Base-by-base conservation (phyloP, 2,888 invertebrate genomes). In the Metacarcinus magister region DNA sequence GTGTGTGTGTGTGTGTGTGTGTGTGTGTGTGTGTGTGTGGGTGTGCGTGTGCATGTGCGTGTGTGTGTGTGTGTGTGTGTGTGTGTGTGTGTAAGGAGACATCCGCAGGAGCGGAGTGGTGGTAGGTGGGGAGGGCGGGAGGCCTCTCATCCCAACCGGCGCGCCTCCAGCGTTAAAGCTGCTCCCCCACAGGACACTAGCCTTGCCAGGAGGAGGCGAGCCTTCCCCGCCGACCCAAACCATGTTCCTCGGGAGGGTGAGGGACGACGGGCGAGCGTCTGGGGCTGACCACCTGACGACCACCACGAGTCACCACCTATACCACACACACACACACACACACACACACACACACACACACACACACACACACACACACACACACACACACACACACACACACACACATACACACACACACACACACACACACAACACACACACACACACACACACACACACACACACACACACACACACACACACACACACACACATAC, bases 121-220 rank as follows among this genome's bases (percentile, higher is more conserved):
- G 23, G 75, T 75, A 39, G 87, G 87, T 10, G 32, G 23, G 87
- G 39, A 39, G 39, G 8, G 39, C 23, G 87, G 87, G 39, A 87
- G 87, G 39, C 39, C 87, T 87, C 39, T 39, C 28, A 39, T 87
- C 39, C 39, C 87, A 87, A 39, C 87, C 87, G 28, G 16, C 32
- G 87, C 87, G 39, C 87, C 87, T 39, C 87, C 87, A 13, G 32
- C 39, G 87, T 87, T 87, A 87, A 87, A 87, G 87, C 87, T 87
- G 87, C 87, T 87, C 87, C 87, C 87, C 32, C 16, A 87, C 87
- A 87, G 87, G 87, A 87, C 87, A 39, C 87, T 32, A 23, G 39
- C 32, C 39, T 39, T n/a, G 87, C 32, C 87, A 16, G 87, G 87
- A 87, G 87, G 87, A 87, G 8, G 87, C 32, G 87, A 39, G 39